These are phyloP conservation scores for Apomyelois bistriatella DNA, from an alignment of 2,888 invertebrate genomes.

Conservation along the genomic window DNA sequence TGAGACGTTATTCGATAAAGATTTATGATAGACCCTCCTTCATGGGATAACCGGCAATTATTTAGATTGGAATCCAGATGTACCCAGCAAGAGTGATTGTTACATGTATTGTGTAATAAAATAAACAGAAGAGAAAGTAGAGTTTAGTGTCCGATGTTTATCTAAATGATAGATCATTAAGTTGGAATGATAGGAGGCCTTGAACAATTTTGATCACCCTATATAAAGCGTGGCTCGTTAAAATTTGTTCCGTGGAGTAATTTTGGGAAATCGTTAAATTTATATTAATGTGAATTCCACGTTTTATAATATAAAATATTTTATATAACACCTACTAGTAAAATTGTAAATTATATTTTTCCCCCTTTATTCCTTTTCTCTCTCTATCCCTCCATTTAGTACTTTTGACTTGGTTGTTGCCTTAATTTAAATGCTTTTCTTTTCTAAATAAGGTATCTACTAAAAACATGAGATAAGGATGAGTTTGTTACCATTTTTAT, in stretches of 20 bases:
- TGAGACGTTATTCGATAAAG: constrained; percentile 51
- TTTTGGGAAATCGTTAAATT: background rate
- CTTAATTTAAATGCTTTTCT: too few species aligned
- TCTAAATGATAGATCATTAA: constrained; percentile 27
- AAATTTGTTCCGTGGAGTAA: constrained; percentile 1
- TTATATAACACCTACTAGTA: background rate
- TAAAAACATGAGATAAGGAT: too few species aligned
- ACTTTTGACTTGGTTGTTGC: too few species aligned
- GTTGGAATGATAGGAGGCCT: background rate
- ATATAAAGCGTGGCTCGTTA: constrained; percentile 7
- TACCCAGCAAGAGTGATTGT: constrained; percentile 36
- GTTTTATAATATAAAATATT: background rate
- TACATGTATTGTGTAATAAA: constrained; percentile 38
- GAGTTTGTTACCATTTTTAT: too few species aligned
- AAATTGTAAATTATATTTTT: background rate
- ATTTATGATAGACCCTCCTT: constrained; percentile 60
- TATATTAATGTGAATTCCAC: background rate
- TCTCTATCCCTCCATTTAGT: too few species aligned
- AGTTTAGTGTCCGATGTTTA: constrained; percentile 34
- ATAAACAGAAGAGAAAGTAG: constrained; percentile 52
- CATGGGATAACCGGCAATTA: constrained; percentile 51
- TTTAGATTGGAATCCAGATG: constrained; percentile 41
- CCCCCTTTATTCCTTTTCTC: too few species aligned
- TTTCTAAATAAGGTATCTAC: too few species aligned
- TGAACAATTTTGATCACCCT: constrained; percentile 1